Conservation (phyloP, 2,113 vertebrate genomes). For the Sapayoa aenigma region DNA sequence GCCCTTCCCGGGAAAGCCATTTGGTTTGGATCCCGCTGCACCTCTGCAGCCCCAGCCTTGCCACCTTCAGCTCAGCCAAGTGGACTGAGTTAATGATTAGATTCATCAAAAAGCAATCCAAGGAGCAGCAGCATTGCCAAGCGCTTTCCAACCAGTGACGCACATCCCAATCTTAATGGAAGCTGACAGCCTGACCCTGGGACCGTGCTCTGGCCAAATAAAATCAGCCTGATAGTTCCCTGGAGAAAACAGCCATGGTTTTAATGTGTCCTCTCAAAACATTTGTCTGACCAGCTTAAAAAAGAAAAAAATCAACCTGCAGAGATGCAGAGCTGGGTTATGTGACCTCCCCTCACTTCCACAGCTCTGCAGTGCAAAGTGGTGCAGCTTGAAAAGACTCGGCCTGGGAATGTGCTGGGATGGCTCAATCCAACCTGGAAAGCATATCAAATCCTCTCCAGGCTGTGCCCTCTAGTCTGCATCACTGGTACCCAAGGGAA, state of each 20-base stretch:
- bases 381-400: not conserved
- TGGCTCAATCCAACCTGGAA: not conserved
- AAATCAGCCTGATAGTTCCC: constrained; percentile 14
- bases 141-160: not conserved
- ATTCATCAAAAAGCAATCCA: constrained; percentile 13
- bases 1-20: not conserved
- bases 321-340: not conserved
- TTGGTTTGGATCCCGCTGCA: not conserved
- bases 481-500: rapidly evolving
- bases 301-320: not conserved
- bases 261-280: not conserved
- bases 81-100: not conserved
- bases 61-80: not conserved
- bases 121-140: not conserved
- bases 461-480: rapidly evolving
- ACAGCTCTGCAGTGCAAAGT: not conserved
- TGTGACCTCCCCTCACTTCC: not conserved
- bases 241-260: not conserved
- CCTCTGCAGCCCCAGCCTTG: not conserved
- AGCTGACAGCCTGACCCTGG: constrained; percentile 23
- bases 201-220: not conserved
- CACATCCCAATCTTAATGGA: not conserved
- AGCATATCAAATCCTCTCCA: not conserved
- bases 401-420: not conserved
- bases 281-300: not conserved